Evolutionary conservation across 2,113 vertebrate species (phyloP).

Genomic region (Clupea harengus): DNA sequence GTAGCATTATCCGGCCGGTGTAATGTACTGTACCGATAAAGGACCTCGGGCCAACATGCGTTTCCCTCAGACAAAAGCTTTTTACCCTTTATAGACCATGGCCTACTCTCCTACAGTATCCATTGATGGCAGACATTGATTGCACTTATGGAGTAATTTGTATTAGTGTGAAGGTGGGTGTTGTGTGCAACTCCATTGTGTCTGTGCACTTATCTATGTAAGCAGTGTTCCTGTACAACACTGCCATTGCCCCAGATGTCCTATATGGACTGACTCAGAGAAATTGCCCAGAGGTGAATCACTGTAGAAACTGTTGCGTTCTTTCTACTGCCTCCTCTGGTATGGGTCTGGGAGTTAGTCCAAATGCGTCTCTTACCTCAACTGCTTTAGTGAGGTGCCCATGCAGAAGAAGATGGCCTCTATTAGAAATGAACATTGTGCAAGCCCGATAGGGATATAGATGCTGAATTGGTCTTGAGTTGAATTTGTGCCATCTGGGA

Average conservation of each 20-base stretch:
- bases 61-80: neutral
- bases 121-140: neutral
- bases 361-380: neutral
- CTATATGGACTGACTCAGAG: neutral
- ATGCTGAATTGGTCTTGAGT: neutral
- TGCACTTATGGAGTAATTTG: neutral
- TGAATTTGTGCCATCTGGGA: neutral
- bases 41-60: slow-evolving; percentile 2
- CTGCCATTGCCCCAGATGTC: slow-evolving; percentile 8
- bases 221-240: neutral
- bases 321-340: neutral
- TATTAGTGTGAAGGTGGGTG: neutral
- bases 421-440: neutral
- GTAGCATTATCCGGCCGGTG: neutral
- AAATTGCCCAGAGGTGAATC: slow-evolving; percentile 1
- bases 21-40: neutral
- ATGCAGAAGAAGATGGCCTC: neutral
- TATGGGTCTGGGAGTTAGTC: neutral
- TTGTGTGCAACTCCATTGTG: neutral
- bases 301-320: neutral
- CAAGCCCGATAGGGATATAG: neutral
- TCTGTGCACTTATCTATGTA: neutral
- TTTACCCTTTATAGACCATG: neutral
- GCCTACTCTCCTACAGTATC: neutral
- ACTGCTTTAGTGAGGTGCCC: no score